A percentile compares a stretch with the other conserved stretches of the same genome.
These are phyloP conservation scores for Festucalex cinctus DNA, from an alignment of 2,113 vertebrate genomes.

Conservation along the genomic window DNA sequence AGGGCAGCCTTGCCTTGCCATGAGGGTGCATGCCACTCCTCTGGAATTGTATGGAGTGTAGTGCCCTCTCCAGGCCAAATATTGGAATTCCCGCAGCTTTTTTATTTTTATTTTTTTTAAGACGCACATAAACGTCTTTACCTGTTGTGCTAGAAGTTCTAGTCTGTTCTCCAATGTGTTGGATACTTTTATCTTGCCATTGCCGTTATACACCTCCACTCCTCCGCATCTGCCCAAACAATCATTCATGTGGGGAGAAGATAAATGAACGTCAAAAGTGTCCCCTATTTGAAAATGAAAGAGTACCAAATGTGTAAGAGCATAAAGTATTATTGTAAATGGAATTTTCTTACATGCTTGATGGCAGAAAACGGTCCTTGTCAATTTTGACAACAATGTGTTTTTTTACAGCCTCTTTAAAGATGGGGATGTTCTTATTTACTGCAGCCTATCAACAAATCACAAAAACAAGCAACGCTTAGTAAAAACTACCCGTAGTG, in stretches of 20 bases:
- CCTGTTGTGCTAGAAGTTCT: slow-evolving; percentile 91
- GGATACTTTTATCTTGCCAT: slow-evolving; percentile 89
- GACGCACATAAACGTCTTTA: slow-evolving; percentile 32
- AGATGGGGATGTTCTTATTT: slow-evolving; percentile 81
- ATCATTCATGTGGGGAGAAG: background rate
- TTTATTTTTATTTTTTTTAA: background rate
- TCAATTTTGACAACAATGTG: slow-evolving; percentile 82
- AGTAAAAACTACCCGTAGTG: background rate
- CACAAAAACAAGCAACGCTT: background rate
- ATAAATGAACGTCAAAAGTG: background rate
- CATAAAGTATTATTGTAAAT: background rate
- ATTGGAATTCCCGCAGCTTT: background rate
- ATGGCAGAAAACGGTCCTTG: slow-evolving; percentile 81
- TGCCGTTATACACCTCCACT: slow-evolving; percentile 84
- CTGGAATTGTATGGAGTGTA: slow-evolving; percentile 5
- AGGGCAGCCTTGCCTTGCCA: background rate
- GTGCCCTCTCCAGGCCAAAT: slow-evolving; percentile 43
- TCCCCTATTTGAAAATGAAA: background rate
- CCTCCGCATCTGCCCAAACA: slow-evolving; percentile 79
- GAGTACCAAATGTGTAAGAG: background rate
- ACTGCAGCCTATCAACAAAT: slow-evolving; percentile 75
- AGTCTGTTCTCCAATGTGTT: slow-evolving; percentile 90
- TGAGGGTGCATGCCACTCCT: background rate
- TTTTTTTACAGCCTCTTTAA: slow-evolving; percentile 84
- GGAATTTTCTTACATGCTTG: slow-evolving; percentile 80